These are phyloP conservation scores for Bubo scandiacus DNA, from an alignment of 2,113 vertebrate species.

Conservation along the genomic window DNA sequence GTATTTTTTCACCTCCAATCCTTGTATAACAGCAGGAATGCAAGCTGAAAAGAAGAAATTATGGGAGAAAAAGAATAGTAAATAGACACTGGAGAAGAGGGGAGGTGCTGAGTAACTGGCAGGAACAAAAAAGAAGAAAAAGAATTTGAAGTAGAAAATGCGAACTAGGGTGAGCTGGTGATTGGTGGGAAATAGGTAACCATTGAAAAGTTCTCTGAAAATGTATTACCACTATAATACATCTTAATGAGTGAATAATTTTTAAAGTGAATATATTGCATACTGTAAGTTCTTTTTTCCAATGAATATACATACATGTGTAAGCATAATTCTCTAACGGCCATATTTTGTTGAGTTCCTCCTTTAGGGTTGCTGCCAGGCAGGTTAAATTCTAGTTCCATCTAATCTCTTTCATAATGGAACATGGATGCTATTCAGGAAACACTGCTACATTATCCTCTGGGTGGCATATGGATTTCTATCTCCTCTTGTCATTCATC, in stretches of 20 bases:
- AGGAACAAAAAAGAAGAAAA: background rate
- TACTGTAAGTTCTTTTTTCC: background rate
- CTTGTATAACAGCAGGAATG: background rate
- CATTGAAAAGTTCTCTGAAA: background rate
- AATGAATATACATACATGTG: background rate
- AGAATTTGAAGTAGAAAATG: background rate
- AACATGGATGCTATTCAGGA: background rate
- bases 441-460: background rate
- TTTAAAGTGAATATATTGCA: background rate
- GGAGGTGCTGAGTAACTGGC: background rate
- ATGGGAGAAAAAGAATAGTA: background rate
- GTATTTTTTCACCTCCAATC: background rate
- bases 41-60: background rate
- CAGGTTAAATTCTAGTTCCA: background rate
- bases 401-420: background rate
- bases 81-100: background rate
- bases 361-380: background rate
- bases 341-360: background rate
- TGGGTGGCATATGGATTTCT: background rate
- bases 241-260: background rate
- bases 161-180: background rate
- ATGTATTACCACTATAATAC: background rate
- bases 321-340: background rate
- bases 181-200: background rate
- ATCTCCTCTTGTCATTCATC: background rate